A percentile compares a stretch with the other conserved stretches of the same genome.
phyloP scores from a whole-genome alignment of 2,113 vertebrate species.

The Seriola dumerili region DNA sequence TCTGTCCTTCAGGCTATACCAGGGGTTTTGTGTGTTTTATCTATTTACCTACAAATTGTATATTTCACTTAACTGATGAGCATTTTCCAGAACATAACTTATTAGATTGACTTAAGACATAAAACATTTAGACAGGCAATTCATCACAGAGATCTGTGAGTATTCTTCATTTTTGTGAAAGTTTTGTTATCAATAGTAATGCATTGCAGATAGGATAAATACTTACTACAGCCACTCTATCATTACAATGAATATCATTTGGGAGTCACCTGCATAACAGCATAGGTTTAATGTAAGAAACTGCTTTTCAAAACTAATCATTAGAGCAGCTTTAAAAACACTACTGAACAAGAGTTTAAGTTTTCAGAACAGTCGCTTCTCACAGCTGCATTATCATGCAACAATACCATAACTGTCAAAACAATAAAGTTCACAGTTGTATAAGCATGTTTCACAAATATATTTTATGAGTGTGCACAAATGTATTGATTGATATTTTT shows the following conservation, averaged over 20 bases:
- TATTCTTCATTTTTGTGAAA: background rate
- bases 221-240: background rate
- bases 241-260: no score
- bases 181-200: background rate
- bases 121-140: background rate
- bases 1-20: background rate
- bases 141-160: background rate
- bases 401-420: background rate
- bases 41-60: background rate
- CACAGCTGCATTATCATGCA: background rate
- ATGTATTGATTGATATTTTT: no score
- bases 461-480: no score
- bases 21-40: background rate
- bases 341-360: background rate
- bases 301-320: background rate
- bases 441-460: no score
- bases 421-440: no score
- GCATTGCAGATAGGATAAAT: background rate
- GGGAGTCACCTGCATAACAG: background rate
- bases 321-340: background rate
- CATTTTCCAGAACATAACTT: background rate
- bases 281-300: background rate
- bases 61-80: background rate
- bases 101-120: background rate
- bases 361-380: background rate